Evolutionary conservation across 2,888 invertebrate species (phyloP), one percentile per base, ranked within the genome.

Genomic region (Scaptomyza flava): DNA sequence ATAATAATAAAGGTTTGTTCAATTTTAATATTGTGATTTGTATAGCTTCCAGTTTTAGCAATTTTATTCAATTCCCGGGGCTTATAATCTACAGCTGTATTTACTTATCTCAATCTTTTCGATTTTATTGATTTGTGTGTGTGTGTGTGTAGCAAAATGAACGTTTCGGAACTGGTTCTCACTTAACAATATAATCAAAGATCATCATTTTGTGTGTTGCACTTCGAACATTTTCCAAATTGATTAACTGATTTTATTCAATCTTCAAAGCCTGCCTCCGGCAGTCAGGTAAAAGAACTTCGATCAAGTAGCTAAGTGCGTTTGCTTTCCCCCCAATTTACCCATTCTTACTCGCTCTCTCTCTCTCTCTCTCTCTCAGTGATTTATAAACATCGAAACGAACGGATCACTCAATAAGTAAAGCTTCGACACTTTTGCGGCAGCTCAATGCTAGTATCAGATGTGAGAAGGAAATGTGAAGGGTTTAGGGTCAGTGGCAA

Each of bases 331-430:
- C 12, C 30, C 31, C 8, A 7, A 9, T 11, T 33, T 0, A 1
- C 33, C 36, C 4, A n/a, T n/a, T 12, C 34, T 34, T n/a, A n/a
- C 12, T 7, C 11, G 4, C 7, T 7, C n/a, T 8, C 7, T 17
- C 14, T 7, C n/a, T 9, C 5, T n/a, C 38, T 2, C 7, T 7
- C 38, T 38, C 2, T 7, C 7, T 12, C 14, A 7, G 7, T 38
- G 85, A 82, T 82, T 82, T 80, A 82, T 82, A 73, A 68, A 76
- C 73, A 70, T 14, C 43, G 34, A 9, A 58, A 33, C 48, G 60
- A 67, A 63, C 51, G 69, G 75, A 86, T 82, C 82, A 81, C 81
- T 83, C 81, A 82, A 85, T 85, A 82, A 80, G 77, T 67, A 30
- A 27, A 62, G 58, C 42, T 50, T 41, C 65, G 38, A 52, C 66